Evolutionary conservation across 2,113 vertebrate genomes (phyloP).

Genomic region (Notarius lentiginosus): DNA sequence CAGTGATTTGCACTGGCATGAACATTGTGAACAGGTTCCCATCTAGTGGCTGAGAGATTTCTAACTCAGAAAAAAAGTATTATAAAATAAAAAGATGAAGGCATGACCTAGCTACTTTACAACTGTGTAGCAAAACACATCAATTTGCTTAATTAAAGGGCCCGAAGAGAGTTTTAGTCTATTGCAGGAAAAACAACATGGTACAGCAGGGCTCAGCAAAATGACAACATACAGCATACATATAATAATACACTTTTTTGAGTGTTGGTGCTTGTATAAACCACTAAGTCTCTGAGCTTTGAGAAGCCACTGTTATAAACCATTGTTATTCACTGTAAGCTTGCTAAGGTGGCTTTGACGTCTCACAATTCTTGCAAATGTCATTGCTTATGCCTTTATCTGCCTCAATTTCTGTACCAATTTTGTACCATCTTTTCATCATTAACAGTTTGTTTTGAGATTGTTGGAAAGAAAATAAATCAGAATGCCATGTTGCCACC

Average conservation of each 20-base stretch:
- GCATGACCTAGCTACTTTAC: background rate
- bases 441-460: background rate
- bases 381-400: background rate
- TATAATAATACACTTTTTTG: background rate
- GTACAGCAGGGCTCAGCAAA: background rate
- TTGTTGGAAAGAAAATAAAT: background rate
- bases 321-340: background rate
- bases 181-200: background rate
- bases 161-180: background rate
- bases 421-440: background rate
- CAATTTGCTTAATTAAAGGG: background rate
- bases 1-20: background rate
- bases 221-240: background rate
- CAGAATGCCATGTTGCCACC: background rate
- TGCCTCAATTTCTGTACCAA: background rate
- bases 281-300: background rate
- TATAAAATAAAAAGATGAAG: background rate
- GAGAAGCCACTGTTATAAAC: background rate
- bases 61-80: background rate
- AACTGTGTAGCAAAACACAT: background rate
- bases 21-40: conserved; percentile 5
- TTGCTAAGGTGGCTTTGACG: background rate
- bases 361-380: background rate
- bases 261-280: background rate
- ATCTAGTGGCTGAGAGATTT: conserved; percentile 22